A percentile compares a stretch with the other conserved stretches of the same genome.
Evolutionary conservation across 2,888 invertebrate species (phyloP).

Genomic region (Thelaira solivaga): DNA sequence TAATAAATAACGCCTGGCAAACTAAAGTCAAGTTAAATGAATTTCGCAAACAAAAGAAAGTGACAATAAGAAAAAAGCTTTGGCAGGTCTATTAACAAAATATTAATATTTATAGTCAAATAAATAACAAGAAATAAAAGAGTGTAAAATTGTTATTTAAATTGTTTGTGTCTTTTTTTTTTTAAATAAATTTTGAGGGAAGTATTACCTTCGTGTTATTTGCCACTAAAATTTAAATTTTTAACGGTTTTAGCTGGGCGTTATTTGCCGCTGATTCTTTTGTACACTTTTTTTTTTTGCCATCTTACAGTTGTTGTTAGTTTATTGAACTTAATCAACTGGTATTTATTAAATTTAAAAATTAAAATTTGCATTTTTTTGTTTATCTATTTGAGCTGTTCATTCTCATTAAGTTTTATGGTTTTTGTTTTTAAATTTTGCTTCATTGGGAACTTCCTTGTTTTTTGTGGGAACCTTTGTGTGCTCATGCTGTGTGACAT

Average conservation of each 20-base stretch:
- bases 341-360: neutral
- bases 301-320: slow-evolving; percentile 29
- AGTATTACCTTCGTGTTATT: neutral
- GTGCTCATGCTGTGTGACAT: slow-evolving; percentile 38
- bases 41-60: neutral
- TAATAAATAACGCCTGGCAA: neutral
- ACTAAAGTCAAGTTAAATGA: neutral
- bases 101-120: too few relatives aligned
- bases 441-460: slow-evolving; percentile 50
- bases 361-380: slow-evolving; percentile 8
- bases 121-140: too few relatives aligned
- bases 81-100: too few relatives aligned
- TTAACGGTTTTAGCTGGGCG: slow-evolving; percentile 4
- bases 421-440: neutral
- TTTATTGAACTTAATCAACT: slow-evolving; percentile 47
- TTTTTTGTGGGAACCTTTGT: slow-evolving; percentile 44
- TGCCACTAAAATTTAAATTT: slow-evolving; percentile 23
- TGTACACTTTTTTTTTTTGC: slow-evolving; percentile 11
- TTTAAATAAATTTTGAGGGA: too few relatives aligned
- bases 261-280: neutral
- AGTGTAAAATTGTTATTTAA: too few relatives aligned
- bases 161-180: too few relatives aligned
- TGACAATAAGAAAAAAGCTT: neutral
- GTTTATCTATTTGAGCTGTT: slow-evolving; percentile 7
- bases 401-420: slow-evolving; percentile 24